These are phyloP conservation scores for Nycticryphes semicollaris DNA, from an alignment of 2,113 vertebrate species.

Conservation along the genomic window DNA sequence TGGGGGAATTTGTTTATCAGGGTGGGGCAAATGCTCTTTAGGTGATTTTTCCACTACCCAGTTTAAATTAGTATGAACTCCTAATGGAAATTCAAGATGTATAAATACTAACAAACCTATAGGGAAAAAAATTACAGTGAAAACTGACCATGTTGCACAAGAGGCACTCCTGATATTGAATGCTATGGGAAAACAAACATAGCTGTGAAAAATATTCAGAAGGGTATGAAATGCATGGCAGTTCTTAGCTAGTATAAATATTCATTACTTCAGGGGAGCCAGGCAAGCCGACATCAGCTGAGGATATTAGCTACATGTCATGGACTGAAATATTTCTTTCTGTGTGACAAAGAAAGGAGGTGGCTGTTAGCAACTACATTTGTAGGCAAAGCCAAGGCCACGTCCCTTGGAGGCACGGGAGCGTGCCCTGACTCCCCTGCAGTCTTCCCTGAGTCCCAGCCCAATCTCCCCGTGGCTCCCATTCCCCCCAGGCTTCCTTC, in stretches of 20 bases:
- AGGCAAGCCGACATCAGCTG: not conserved
- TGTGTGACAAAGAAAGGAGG: not conserved
- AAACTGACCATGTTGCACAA: not conserved
- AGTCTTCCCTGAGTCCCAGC: not conserved
- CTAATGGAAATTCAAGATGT: not conserved
- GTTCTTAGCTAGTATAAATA: constrained; percentile 15
- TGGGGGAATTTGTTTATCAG: not conserved
- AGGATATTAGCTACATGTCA: constrained; percentile 1
- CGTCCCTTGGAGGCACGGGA: not conserved
- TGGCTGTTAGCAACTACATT: not conserved
- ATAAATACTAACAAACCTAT: not conserved
- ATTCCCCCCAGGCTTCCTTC: not conserved
- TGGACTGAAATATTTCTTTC: not conserved
- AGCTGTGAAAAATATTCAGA: constrained; percentile 9
- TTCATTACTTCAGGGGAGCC: constrained; percentile 22
- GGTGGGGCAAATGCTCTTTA: not conserved
- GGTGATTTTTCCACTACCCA: not conserved
- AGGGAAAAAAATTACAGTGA: not conserved
- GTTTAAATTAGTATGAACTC: not conserved
- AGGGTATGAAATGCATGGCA: not conserved
- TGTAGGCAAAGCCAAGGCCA: not conserved
- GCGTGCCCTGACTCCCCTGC: not conserved
- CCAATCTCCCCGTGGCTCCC: accelerated
- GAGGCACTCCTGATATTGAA: not conserved
- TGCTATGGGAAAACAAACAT: not conserved